Evolutionary conservation across 2,113 vertebrate genomes (phyloP), one percentile per base, ranked within the genome.

Genomic region (Sardina pilchardus): DNA sequence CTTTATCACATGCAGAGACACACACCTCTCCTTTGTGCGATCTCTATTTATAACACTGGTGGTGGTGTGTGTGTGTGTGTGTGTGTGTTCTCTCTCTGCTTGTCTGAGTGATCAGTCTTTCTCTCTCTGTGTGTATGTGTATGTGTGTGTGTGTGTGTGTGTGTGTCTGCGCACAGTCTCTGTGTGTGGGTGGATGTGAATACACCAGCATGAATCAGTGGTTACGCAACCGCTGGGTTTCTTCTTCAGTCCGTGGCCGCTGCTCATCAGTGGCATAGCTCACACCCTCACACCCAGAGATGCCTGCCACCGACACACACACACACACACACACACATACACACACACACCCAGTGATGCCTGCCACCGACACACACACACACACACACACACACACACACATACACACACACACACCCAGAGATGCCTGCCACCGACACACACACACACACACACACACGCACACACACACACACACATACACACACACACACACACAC

Each of bases 181-280:
- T 39, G 56, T 88, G 86, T 81, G 83, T 85, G 83, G 85, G 88
- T 85, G 71, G 81, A 84, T 84, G 82, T 81, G 82, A 82, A 88
- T 75, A 84, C 83, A 84, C 53, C 50, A 85, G 85, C 56, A 88
- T 88, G 85, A 90, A 87, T 90, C 86, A 89, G 24, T 84, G 81
- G 39, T 89, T 90, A 78, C 1, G 63, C 85, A 87, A 89, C 82
- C 45, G n/a, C 63, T 71, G 63, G n/a, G 63, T n/a, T 24, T 24
- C 24, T 63, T 63, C 59, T n/a, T 63, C 24, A 63, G 59, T 26
- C 24, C 24, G n/a, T 71, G 26, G 3, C 56, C 24, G 21, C 6
- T n/a, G n/a, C n/a, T n/a, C n/a, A n/a, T n/a, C n/a, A n/a, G n/a
- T n/a, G n/a, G n/a, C n/a, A n/a, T n/a, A n/a, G n/a, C n/a, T n/a